phyloP scores from a whole-genome alignment of 1,140 invertebrate species.

The Potamilus streckersoni region DNA sequence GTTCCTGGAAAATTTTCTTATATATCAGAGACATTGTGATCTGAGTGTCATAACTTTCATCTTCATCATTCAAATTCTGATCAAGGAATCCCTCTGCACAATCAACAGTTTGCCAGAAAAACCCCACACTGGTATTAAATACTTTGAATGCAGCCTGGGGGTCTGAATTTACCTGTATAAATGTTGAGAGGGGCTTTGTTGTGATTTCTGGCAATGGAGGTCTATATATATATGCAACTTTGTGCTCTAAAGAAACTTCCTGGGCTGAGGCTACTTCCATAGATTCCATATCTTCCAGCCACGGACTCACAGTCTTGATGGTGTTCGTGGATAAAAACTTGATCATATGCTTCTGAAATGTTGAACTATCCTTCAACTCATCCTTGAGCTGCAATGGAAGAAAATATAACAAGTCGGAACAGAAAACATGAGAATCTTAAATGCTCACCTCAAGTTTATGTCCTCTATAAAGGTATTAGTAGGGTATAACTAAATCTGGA shows the following conservation, averaged over 20 bases:
- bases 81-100: slow-evolving; percentile 46
- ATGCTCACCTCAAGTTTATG: too few relatives aligned
- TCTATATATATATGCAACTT: slow-evolving; percentile 37
- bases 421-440: too few relatives aligned
- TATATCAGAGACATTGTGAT: slow-evolving; percentile 63
- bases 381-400: slow-evolving; percentile 35
- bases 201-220: slow-evolving; percentile 58
- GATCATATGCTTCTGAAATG: slow-evolving; percentile 52
- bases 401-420: not conserved
- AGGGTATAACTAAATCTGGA: not conserved
- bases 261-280: slow-evolving; percentile 34
- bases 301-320: slow-evolving; percentile 55
- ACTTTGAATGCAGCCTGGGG: slow-evolving; percentile 46
- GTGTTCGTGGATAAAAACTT: slow-evolving; percentile 61
- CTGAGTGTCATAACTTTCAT: slow-evolving; percentile 53
- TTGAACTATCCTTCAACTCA: slow-evolving; percentile 41
- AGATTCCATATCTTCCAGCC: slow-evolving; percentile 51
- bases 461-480: not conserved
- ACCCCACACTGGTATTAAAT: slow-evolving; percentile 56
- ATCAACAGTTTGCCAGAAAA: slow-evolving; percentile 64
- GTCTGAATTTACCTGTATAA: slow-evolving; percentile 60
- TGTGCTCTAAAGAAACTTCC: not conserved
- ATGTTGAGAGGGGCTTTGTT: slow-evolving; percentile 60
- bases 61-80: slow-evolving; percentile 36
- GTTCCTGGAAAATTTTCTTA: slow-evolving; percentile 56